Base-by-base conservation (phyloP, 2,113 vertebrate species). In the Myanophis thanlyinensis region DNA sequence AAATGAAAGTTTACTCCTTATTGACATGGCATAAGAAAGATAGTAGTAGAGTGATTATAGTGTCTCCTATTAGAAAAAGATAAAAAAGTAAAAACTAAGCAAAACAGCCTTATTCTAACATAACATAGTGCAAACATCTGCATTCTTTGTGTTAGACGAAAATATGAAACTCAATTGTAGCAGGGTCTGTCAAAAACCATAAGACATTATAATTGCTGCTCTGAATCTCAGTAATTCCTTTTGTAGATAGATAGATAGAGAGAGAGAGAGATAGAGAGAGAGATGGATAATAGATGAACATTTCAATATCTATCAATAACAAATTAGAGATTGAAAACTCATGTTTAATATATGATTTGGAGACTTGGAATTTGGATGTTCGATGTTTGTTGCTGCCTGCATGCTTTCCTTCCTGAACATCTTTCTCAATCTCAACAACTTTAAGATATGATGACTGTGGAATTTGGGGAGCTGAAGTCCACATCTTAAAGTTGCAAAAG, bases 91-190 rank as follows among this genome's bases (percentile, higher is more conserved):
- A 46, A 40, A n/a, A 87, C 40, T 90, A 54, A 93, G 73, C 93
- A 93, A 96, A 95, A 92, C 51, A 40, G 18, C 90, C 56, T 23
- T 73, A 89, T 91, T 93, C 62, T 85, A 54, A 91, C 88, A 62
- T 87, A 93, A 92, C 3, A 94, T 88, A 93, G 93, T 94, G 62
- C 62, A 93, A 96, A 94, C 44, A 49, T 93, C 80, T 94, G 95
- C 93, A 96, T 96, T 95, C 54, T 49, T 92, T 94, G 93, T 93
- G 87, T 90, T 94, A 94, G 95, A 94, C 93, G 56, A 95, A 95
- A 96, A 94, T 86, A 94, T 95, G 87, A 25, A 95, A 62, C 93
- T 95, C 93, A 51, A 92, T 95, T 95, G 92, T 91, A 93, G 90
- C 87, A 96, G 93, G 92, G 93, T 93, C 88, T 91, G 94, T 84